A percentile compares a stretch with the other conserved stretches of the same genome.
Evolutionary conservation across 2,888 invertebrate species (phyloP).

Genomic region (Orthonychiurus folsomi): DNA sequence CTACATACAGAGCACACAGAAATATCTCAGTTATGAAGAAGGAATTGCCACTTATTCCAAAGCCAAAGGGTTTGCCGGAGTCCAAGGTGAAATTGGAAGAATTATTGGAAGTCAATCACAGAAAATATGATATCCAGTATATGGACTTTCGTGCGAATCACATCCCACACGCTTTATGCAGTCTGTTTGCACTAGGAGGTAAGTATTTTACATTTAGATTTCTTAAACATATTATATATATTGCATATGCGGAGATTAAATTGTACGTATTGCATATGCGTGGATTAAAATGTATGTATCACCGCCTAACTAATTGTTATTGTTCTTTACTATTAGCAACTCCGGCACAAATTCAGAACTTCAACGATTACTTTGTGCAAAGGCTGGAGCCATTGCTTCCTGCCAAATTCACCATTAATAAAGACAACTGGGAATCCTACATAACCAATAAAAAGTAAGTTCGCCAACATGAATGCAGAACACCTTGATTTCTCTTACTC

Average conservation of each 20-base stretch:
- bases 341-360: background rate
- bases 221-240: too few relatives aligned
- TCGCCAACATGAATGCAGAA: background rate
- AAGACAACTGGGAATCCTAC: background rate
- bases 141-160: background rate
- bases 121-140: background rate
- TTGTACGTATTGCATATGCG: too few relatives aligned
- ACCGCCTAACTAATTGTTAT: too few relatives aligned
- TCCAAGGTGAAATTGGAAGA: background rate
- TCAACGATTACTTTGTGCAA: background rate
- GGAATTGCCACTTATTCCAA: background rate
- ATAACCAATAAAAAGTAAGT: background rate
- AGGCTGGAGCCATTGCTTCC: background rate
- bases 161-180: slow-evolving; percentile 2
- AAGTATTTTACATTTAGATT: background rate
- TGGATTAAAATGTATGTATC: too few relatives aligned
- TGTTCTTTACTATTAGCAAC: slow-evolving; percentile 5
- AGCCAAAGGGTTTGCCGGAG: background rate
- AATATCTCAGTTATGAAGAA: too few relatives aligned
- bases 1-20: too few relatives aligned
- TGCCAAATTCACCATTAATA: background rate
- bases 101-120: background rate
- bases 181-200: background rate
- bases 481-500: too few relatives aligned
- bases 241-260: too few relatives aligned